These are phyloP conservation scores for Gobionotothen gibberifrons DNA, from an alignment of 2,797 vertebrate species.

Conservation along the genomic window DNA sequence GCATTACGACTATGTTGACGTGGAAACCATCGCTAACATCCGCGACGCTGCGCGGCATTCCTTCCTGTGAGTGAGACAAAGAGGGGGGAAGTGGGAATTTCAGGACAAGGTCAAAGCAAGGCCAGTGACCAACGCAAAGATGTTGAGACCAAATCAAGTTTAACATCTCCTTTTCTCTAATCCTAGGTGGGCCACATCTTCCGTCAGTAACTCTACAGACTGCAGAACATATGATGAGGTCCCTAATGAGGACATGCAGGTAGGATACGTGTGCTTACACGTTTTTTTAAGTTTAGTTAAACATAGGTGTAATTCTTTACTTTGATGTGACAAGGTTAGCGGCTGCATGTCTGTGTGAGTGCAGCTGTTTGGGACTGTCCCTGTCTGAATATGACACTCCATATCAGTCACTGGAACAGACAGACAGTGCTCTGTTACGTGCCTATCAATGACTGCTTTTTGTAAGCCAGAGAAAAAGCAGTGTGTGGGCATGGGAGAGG, in stretches of 20 bases:
- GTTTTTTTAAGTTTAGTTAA: not conserved
- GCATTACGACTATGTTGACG: conserved; percentile 97
- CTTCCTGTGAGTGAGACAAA: conserved; percentile 90
- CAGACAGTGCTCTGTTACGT: conserved; percentile 54
- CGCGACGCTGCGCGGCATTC: conserved; percentile 94
- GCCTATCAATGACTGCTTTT: conserved; percentile 52
- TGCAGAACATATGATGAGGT: conserved; percentile 93
- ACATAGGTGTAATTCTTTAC: conserved; percentile 11
- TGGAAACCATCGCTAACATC: conserved; percentile 96
- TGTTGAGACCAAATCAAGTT: conserved; percentile 22
- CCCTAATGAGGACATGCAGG: conserved; percentile 91
- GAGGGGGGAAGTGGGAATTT: not conserved
- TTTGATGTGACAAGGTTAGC: conserved; percentile 58
- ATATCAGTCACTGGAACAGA: conserved; percentile 47
- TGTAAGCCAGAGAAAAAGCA: conserved; percentile 21
- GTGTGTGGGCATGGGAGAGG: conserved; percentile 11
- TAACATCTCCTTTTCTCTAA: conserved; percentile 18
- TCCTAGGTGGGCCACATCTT: conserved; percentile 88
- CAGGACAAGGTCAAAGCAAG: conserved; percentile 33
- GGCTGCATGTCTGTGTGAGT: conserved; percentile 43
- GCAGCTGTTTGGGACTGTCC: conserved; percentile 59
- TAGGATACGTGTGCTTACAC: conserved; percentile 48
- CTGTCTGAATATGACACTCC: conserved; percentile 55
- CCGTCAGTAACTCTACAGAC: conserved; percentile 86
- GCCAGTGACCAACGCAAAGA: conserved; percentile 6